phyloP scores from a whole-genome alignment of 2,888 invertebrate genomes.

The Cylindroiulus punctatus region DNA sequence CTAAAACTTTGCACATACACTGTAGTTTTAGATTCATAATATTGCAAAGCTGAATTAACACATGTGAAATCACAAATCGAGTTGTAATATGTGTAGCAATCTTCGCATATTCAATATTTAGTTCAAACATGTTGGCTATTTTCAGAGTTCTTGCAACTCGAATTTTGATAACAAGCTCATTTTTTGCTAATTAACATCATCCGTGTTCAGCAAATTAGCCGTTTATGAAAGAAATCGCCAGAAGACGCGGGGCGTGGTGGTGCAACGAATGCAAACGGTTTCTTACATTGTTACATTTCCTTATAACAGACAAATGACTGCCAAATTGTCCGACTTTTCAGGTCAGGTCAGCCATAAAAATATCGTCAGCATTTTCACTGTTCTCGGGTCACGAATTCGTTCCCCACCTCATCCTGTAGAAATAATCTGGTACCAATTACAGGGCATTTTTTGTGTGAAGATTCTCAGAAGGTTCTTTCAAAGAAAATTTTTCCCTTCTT shows the following conservation, averaged over 20 bases:
- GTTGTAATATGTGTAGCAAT: no score
- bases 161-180: not conserved
- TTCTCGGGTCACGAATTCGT: not conserved
- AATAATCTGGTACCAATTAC: not conserved
- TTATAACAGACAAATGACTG: not conserved
- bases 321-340: conserved; percentile 7
- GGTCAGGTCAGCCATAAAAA: not conserved
- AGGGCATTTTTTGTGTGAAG: not conserved
- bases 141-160: no score
- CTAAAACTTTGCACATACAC: no score
- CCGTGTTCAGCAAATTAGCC: not conserved
- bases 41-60: no score
- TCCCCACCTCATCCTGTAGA: not conserved
- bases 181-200: conserved; percentile 1
- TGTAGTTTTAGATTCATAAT: no score
- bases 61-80: no score
- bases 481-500: not conserved
- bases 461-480: not conserved
- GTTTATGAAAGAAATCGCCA: not conserved
- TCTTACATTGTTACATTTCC: conserved; percentile 19
- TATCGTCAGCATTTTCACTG: conserved; percentile 25
- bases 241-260: not conserved
- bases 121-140: no score
- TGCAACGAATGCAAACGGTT: not conserved
- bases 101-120: no score